A percentile compares a stretch with the other conserved stretches of the same genome.
Evolutionary conservation across 1,140 invertebrate species (phyloP).

Genomic region (Drosophila suzukii): DNA sequence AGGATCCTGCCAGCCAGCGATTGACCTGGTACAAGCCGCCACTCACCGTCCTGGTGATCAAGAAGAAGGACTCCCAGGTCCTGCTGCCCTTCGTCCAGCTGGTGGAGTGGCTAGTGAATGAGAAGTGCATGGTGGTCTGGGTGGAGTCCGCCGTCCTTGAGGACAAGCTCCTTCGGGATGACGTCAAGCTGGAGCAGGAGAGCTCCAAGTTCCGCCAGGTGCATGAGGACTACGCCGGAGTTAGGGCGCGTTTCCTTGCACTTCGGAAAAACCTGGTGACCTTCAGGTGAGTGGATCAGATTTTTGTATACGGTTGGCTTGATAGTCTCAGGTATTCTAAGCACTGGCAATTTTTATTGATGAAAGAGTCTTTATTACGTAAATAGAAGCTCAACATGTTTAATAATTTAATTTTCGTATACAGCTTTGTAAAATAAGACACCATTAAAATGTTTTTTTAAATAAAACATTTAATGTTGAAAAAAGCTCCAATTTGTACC

Average conservation of each 20-base stretch:
- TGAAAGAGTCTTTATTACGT: neutral
- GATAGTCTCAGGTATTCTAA: neutral
- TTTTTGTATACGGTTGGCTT: neutral
- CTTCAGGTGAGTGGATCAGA: constrained; percentile 86
- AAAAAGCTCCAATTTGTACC: neutral
- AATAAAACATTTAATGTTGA: neutral
- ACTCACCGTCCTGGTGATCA: constrained; percentile 96
- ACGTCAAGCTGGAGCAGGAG: constrained; percentile 83
- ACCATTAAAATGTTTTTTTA: no score
- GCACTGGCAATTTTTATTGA: neutral
- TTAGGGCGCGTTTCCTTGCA: constrained; percentile 87
- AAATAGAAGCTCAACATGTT: neutral
- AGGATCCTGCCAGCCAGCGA: constrained; percentile 97
- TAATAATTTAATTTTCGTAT: neutral
- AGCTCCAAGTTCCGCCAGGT: constrained; percentile 67
- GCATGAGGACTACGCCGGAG: constrained; percentile 56
- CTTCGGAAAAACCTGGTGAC: constrained; percentile 94
- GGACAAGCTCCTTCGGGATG: constrained; percentile 90
- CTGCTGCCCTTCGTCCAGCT: constrained; percentile 95
- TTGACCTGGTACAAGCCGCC: constrained; percentile 98
- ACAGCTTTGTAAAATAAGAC: no score
- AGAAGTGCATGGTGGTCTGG: constrained; percentile 97
- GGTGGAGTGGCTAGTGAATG: constrained; percentile 96
- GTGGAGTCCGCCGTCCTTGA: constrained; percentile 95
- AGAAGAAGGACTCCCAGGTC: constrained; percentile 96